Base-by-base conservation (phyloP, 2,113 vertebrate species). In the Orcinus orca region DNA sequence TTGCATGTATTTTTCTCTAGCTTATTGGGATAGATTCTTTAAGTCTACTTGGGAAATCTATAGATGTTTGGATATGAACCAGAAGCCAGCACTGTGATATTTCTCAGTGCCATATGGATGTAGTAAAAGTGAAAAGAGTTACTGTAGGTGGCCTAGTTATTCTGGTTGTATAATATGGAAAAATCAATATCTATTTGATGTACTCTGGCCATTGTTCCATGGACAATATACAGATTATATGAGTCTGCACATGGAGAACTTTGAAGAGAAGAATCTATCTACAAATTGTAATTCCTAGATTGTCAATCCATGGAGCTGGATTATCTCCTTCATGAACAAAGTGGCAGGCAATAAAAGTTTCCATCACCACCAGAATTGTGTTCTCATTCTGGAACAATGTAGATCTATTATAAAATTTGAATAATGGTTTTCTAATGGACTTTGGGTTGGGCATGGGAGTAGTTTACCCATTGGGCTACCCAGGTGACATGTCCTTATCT, bases 341-440 rank as follows among this genome's bases (percentile, higher is more conserved):
- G 20, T 62, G 20, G 18, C 26, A 87, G 29, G 41, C 38, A 44
- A 50, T 94, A 36, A 74, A 90, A 76, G 7, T 95, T 68, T 73
- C 20, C 5, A 86, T 84, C 44, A 63, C 86, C n/a, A 41, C 26
- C 29, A 58, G 55, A 82, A 58, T 47, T 58, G 44, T 65, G 74
- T 60, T 93, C 31, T 76, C 23, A 17, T 73, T 95, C 36, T 73
- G 36, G 20, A 73, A 92, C 77, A 84, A 33, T 60, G 8, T 65
- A 55, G 21, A 31, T 71, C 41, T 90, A 21, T 53, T 63, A 41
- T 20, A 92, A 77, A 79, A 44, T 88, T 41, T 93, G 47, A 85
- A 85, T 95, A 90, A n/a, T 90, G 25, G 33, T 79, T 36, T 96
- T 89, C 44, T 84, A 73, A 11, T 83, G 63, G 26, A 92, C 4